These are phyloP conservation scores for Anguilla megastoma DNA, from an alignment of 2,797 vertebrate species.

Conservation along the genomic window DNA sequence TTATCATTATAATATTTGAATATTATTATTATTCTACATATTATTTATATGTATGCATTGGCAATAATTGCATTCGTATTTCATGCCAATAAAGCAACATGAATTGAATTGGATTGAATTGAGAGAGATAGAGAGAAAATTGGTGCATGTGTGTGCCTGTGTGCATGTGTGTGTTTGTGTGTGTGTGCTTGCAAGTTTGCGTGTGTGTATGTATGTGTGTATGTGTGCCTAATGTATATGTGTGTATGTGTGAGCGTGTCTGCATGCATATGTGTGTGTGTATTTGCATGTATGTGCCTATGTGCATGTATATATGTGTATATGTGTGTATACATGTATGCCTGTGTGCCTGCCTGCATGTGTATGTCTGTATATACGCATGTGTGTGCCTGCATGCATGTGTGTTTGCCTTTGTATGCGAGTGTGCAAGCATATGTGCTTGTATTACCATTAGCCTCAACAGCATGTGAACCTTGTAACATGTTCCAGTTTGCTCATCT, in stretches of 20 bases:
- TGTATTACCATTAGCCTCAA: not conserved
- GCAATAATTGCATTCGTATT: too few species aligned
- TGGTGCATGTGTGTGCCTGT: too few species aligned
- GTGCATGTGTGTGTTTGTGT: too few species aligned
- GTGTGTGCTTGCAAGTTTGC: too few species aligned
- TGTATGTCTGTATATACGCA: too few species aligned
- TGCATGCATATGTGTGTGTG: not conserved
- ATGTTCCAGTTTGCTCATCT: not conserved
- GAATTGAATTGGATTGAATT: too few species aligned
- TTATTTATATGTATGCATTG: too few species aligned
- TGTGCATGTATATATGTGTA: not conserved
- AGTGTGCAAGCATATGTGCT: not conserved
- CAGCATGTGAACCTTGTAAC: not conserved
- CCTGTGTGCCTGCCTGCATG: not conserved
- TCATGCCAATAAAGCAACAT: too few species aligned
- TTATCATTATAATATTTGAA: too few species aligned
- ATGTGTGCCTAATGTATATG: not conserved
- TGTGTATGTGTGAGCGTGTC: not conserved
- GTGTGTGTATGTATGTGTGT: too few species aligned
- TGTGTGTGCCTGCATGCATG: slow-evolving; percentile 13
- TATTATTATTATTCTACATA: too few species aligned
- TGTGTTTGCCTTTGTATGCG: slow-evolving; percentile 7
- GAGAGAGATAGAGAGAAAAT: too few species aligned
- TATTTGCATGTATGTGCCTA: not conserved
- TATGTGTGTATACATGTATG: not conserved